These are phyloP conservation scores for Lacerta bilineata DNA, from an alignment of 2,797 vertebrate genomes.

Conservation along the genomic window DNA sequence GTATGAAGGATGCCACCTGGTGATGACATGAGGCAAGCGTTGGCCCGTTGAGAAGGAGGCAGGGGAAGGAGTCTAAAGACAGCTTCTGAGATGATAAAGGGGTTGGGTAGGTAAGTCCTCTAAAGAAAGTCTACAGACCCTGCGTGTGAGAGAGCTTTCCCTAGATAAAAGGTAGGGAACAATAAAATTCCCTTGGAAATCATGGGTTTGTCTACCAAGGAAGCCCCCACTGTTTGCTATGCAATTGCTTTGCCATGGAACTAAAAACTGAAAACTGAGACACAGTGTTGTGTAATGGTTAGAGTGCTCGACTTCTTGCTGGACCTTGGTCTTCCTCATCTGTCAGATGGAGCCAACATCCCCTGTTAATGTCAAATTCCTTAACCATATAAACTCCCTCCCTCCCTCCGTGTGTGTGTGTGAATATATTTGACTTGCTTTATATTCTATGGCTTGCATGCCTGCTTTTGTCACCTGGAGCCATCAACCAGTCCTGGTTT, in stretches of 20 bases:
- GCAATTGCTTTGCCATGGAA: not conserved
- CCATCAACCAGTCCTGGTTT: not conserved
- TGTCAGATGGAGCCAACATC: not conserved
- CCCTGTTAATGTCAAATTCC: not conserved
- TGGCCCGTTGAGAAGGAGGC: not conserved
- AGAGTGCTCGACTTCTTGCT: not conserved
- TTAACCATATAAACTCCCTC: not conserved
- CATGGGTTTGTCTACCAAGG: not conserved
- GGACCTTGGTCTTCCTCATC: not conserved
- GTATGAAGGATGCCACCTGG: not conserved
- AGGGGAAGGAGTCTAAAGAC: not conserved
- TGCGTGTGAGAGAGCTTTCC: too few species aligned
- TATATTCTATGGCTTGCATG: not conserved
- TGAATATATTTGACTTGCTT: not conserved
- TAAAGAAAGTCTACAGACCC: not conserved
- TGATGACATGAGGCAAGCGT: slow-evolving; percentile 16
- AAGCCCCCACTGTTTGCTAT: not conserved
- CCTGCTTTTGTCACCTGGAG: not conserved
- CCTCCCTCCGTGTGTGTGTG: not conserved
- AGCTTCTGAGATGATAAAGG: not conserved
- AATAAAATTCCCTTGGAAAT: not conserved
- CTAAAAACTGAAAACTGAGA: not conserved
- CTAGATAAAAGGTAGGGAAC: not conserved
- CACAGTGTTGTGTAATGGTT: not conserved
- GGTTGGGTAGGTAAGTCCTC: not conserved